These are phyloP conservation scores for Mantis religiosa DNA, from an alignment of 2,888 invertebrate genomes.

Conservation along the genomic window DNA sequence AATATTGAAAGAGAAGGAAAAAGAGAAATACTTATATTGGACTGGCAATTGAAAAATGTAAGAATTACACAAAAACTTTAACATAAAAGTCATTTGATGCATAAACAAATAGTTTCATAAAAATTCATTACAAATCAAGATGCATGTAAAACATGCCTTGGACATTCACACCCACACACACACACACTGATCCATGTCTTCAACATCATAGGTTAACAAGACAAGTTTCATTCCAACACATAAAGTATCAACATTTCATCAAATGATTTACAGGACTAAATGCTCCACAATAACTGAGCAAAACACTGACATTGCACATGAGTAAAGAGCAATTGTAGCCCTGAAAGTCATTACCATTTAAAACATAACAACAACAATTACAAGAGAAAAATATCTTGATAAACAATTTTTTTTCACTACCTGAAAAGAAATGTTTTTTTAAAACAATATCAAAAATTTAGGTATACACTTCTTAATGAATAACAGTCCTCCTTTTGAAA, in stretches of 20 bases:
- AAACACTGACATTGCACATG: not conserved
- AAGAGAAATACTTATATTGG: not conserved
- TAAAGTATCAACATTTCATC: not conserved
- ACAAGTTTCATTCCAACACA: not conserved
- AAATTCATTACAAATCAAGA: slow-evolving; percentile 12
- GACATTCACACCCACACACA: not conserved
- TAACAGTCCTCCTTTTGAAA: not conserved
- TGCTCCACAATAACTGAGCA: slow-evolving; percentile 2
- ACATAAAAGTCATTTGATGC: not conserved
- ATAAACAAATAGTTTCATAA: not conserved
- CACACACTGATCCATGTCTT: not conserved
- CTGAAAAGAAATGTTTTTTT: slow-evolving; percentile 11
- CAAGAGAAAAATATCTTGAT: not conserved
- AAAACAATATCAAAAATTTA: slow-evolving; percentile 1
- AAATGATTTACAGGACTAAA: slow-evolving; percentile 14
- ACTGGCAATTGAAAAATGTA: not conserved
- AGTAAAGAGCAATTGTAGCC: slow-evolving; percentile 2
- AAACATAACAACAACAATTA: not conserved
- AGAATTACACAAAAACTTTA: not conserved
- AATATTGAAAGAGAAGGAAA: too few relatives aligned
- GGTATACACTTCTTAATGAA: not conserved
- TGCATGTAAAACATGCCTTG: not conserved
- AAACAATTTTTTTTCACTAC: slow-evolving; percentile 9
- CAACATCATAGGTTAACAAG: not conserved
- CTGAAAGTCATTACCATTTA: not conserved